Evolutionary conservation across 2,797 vertebrate species (phyloP).

Genomic region (Sitta carolinensis): DNA sequence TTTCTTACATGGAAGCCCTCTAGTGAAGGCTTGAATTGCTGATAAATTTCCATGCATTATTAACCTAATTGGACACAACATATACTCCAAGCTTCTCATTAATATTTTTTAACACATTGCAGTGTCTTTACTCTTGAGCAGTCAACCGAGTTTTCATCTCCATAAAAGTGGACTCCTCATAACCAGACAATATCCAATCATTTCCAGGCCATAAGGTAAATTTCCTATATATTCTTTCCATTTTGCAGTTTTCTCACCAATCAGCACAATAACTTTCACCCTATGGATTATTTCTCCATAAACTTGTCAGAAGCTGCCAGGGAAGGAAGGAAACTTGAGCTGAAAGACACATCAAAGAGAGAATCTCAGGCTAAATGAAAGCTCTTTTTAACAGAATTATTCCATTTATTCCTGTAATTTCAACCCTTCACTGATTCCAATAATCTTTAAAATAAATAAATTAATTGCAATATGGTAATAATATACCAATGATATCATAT

Average conservation of each 20-base stretch:
- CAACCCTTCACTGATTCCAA: background rate
- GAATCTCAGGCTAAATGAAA: background rate
- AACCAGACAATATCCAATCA: slow-evolving; percentile 75
- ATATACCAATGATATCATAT: background rate
- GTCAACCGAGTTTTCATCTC: slow-evolving; percentile 71
- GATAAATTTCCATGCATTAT: slow-evolving; percentile 68
- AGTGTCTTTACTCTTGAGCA: slow-evolving; percentile 73
- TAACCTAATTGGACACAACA: slow-evolving; percentile 74
- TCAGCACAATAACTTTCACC: slow-evolving; percentile 44
- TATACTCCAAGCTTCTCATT: slow-evolving; percentile 72
- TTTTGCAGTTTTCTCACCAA: slow-evolving; percentile 56
- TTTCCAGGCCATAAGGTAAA: slow-evolving; percentile 78
- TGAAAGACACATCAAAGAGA: background rate
- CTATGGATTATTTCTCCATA: slow-evolving; percentile 34
- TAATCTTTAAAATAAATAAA: background rate
- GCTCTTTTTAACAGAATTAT: background rate
- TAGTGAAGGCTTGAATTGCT: slow-evolving; percentile 49
- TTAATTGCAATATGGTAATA: background rate
- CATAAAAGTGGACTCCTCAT: slow-evolving; percentile 64
- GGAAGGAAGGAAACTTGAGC: background rate
- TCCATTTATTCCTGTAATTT: background rate
- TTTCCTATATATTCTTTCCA: slow-evolving; percentile 59
- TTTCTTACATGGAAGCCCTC: slow-evolving; percentile 5
- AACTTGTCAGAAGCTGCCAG: slow-evolving; percentile 8
- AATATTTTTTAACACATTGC: slow-evolving; percentile 73